Base-by-base conservation (phyloP, 2,888 invertebrate genomes). In the Apodemia zela region DNA sequence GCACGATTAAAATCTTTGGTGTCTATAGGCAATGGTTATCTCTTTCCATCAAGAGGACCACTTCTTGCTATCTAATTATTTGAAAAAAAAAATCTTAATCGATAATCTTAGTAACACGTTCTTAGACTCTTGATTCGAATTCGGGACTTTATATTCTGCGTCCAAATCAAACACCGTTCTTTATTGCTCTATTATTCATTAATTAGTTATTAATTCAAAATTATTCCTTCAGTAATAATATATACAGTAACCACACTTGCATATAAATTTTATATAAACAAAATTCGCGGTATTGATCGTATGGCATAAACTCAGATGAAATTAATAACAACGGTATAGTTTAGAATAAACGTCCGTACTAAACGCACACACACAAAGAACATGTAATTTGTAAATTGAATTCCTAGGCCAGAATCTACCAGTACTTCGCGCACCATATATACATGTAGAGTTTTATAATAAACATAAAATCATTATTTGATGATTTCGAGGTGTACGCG, bases 381-480 rank as follows among this genome's bases (percentile, higher is more conserved):
- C 63, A 65, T 68, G 72, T 72, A 73, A 73, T 74, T 72, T 73
- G 71, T 69, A 74, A 76, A 75, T 74, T 73, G 73, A 73, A 73
- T 75, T 74, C 74, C 73, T 73, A 69, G 67, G 65, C 59, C 62
- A 66, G 65, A 63, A 69, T 67, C 72, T 72, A 65, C 54, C 65
- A 67, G 54, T 38, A 38, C 13, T 15, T 38, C 69, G 63, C 67
- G 64, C 63, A 62, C 65, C 66, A 54, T 67, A 65, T 65, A 71
- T 70, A 70, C 67, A 70, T 69, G 66, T 71, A 72, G 66, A 77
- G 82, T 89, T 90, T 89, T 87, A 89, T 89, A 81, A 86, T 88
- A 86, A 87, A 86, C 84, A 84, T 81, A 82, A 88, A 89, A 91
- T 90, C 87, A 91, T 91, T 91, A 90, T 89, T 89, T 89, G 91